phyloP scores from a whole-genome alignment of 2,888 invertebrate genomes.

The Limnephilus marmoratus region DNA sequence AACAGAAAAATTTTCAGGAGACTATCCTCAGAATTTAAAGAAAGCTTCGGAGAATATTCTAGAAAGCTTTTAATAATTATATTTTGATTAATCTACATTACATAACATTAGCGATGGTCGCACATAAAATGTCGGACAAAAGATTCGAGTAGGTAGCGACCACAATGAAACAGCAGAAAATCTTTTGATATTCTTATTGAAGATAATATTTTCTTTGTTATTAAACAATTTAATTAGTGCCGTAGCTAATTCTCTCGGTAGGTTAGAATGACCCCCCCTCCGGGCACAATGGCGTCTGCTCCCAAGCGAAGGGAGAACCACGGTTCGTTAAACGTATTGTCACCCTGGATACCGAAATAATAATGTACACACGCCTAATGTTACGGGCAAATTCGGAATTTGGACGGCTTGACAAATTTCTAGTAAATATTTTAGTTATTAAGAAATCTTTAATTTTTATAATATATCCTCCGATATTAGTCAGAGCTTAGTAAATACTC shows the following conservation, averaged over 20 bases:
- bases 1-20: no score
- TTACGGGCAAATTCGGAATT: not conserved
- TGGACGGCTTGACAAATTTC: not conserved
- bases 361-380: not conserved
- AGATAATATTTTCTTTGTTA: constrained; percentile 9
- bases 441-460: no score
- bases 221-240: not conserved
- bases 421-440: not conserved
- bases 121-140: not conserved
- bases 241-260: not conserved
- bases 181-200: not conserved
- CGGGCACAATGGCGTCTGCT: constrained; percentile 3
- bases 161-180: not conserved
- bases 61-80: no score
- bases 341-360: constrained; percentile 52
- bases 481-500: no score
- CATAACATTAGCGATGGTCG: not conserved
- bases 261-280: not conserved
- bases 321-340: constrained; percentile 60
- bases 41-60: no score
- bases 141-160: not conserved
- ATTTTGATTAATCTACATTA: not conserved
- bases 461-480: no score
- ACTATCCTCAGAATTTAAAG: no score
- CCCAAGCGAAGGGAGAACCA: constrained; percentile 14